Evolutionary conservation across 2,113 vertebrate species (phyloP), one percentile per base, ranked within the genome.

Genomic region (Periophthalmodon schlosseri): DNA sequence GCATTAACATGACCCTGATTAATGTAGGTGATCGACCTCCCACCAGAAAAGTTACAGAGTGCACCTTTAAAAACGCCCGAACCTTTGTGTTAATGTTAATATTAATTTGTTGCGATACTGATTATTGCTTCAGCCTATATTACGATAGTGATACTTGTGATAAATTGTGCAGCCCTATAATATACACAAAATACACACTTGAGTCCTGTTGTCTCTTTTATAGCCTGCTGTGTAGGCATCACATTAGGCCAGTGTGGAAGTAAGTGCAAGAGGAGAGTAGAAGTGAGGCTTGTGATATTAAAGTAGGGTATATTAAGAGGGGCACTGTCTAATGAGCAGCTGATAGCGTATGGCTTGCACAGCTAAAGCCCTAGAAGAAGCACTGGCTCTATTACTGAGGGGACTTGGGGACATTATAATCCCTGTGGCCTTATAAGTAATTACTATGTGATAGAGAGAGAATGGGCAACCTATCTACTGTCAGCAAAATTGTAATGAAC

Each of bases 341-440:
- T 73, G 78, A 77, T 74, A 81, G 81, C 73, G 77, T 58, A 78
- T 74, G 74, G 73, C 58, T 75, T 70, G 77, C 76, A 70, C 76
- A 83, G 70, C 87, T 73, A 83, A 81, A 75, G 81, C 77, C 80
- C 83, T 90, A 84, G 81, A 73, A 86, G 83, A 76, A 85, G 83
- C 82, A 80, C 70, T 3, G 20, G 81, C 86, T 89, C 80, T 84
- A 87, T 88, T 88, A 88, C 85, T 78, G 80, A 75, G 63, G 83
- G 86, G 86, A 89, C 74, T 52, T 74, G 66, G 90, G 87, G 86
- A 89, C 86, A 86, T 81, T 63, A 73, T 90, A 88, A 89, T 89
- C 86, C 87, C 87, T 70, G 74, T 86, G 85, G 86, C 79, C 82
- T 87, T 86, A 83, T 75, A 88, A 87, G 85, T 91, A 91, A 91